Percentiles rank a stretch among this genome's conserved stretches.
phyloP scores from a whole-genome alignment of 2,797 vertebrate genomes.

The Epinephelus awoara region DNA sequence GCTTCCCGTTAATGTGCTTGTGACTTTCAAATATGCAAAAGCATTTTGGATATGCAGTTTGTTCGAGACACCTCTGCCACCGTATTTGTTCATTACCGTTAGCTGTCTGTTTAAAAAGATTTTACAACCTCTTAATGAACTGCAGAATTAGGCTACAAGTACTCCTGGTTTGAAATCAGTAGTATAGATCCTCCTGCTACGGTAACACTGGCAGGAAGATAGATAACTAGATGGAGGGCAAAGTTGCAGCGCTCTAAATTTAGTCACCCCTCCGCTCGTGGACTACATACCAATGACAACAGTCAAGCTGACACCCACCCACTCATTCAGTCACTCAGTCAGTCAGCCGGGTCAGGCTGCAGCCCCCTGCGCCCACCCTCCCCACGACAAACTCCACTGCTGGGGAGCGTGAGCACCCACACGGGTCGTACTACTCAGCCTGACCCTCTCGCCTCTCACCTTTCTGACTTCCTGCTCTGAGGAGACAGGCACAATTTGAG shows the following conservation, averaged over 20 bases:
- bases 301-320: constrained; percentile 84
- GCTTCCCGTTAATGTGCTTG: too few species aligned
- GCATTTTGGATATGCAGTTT: too few species aligned
- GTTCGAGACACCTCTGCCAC: too few species aligned
- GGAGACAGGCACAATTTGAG: constrained; percentile 71
- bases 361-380: constrained; percentile 55
- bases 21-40: too few species aligned
- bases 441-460: constrained; percentile 70
- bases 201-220: constrained; percentile 44
- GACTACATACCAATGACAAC: constrained; percentile 91
- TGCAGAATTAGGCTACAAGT: neutral
- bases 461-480: constrained; percentile 66
- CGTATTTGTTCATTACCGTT: too few species aligned
- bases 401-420: constrained; percentile 84
- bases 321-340: constrained; percentile 62
- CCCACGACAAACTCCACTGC: constrained; percentile 79
- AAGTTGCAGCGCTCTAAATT: constrained; percentile 88
- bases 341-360: constrained; percentile 39
- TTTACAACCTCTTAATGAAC: neutral
- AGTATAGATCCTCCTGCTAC: constrained; percentile 36
- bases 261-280: constrained; percentile 89
- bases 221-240: constrained; percentile 38
- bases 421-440: constrained; percentile 71
- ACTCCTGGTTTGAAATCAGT: constrained; percentile 26
- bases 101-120: too few species aligned